Conservation (phyloP, 2,888 invertebrate species). For the Suillia variegata region DNA sequence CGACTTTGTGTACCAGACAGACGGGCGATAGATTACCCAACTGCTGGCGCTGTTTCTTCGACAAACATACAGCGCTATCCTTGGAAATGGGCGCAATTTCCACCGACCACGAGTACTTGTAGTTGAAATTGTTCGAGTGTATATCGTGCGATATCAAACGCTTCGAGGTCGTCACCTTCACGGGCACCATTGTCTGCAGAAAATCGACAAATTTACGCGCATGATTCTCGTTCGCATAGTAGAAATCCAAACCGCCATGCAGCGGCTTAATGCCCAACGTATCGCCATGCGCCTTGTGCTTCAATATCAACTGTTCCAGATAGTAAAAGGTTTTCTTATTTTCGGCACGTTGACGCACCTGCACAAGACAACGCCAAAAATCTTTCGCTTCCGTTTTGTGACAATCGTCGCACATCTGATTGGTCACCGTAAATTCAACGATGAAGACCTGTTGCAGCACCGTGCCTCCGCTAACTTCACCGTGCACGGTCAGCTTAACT, state of each 20-base stretch:
- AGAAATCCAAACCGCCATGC: conserved; percentile 93
- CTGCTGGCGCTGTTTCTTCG: conserved; percentile 83
- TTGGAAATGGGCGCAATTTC: conserved; percentile 97
- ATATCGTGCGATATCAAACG: conserved; percentile 96
- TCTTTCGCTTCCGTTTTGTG: conserved; percentile 97
- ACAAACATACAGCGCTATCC: conserved; percentile 89
- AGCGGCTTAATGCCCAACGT: conserved; percentile 87
- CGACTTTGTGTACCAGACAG: conserved; percentile 86
- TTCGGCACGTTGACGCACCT: conserved; percentile 84
- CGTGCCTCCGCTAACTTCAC: conserved; percentile 89
- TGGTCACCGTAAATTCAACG: conserved; percentile 88
- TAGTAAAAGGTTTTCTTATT: conserved; percentile 98
- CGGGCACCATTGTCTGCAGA: conserved; percentile 83
- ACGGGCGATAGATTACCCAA: conserved; percentile 87
- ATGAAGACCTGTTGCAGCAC: conserved; percentile 93
- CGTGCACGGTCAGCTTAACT: conserved; percentile 93
- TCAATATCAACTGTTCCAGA: conserved; percentile 94
- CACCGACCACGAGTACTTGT: conserved; percentile 92
- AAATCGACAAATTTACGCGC: conserved; percentile 97
- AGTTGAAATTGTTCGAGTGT: conserved; percentile 94
- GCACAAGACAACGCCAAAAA: conserved; percentile 92
- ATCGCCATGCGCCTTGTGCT: conserved; percentile 90
- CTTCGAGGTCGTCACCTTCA: conserved; percentile 87
- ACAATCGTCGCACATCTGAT: conserved; percentile 98
- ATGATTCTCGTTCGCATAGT: conserved; percentile 84